Evolutionary conservation across 2,888 invertebrate genomes (phyloP).

Genomic region (Suillia variegata): DNA sequence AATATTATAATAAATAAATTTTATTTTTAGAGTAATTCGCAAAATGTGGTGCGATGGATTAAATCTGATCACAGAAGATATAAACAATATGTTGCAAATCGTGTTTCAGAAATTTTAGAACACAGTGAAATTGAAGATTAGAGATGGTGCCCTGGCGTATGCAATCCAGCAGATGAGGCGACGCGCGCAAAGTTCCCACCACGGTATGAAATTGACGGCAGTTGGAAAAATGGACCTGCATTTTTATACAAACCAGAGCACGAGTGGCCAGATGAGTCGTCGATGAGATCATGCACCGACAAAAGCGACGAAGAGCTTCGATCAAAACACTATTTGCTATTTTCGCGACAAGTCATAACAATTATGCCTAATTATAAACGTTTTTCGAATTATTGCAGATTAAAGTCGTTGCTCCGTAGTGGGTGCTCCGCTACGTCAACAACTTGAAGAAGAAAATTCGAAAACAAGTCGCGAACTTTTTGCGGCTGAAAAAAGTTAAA

Average conservation of each 20-base stretch:
- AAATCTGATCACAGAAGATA: conserved; percentile 1
- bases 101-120: conserved; percentile 4
- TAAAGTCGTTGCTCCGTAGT: conserved; percentile 3
- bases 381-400: not conserved
- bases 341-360: not conserved
- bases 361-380: not conserved
- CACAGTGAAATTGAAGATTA: not conserved
- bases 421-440: conserved; percentile 7
- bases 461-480: not conserved
- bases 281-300: not conserved
- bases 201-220: not conserved
- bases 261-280: conserved; percentile 1
- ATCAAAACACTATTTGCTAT: not conserved
- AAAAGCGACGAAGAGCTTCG: conserved; percentile 4
- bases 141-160: conserved; percentile 5
- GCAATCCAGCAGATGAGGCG: conserved; percentile 11
- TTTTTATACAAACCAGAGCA: not conserved
- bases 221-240: conserved; percentile 7
- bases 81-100: conserved; percentile 13
- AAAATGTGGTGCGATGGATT: not conserved
- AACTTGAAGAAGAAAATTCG: not conserved
- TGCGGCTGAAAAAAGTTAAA: not conserved
- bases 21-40: conserved; percentile 2
- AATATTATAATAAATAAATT: not conserved
- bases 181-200: not conserved